Conservation (phyloP, 2,113 vertebrate species). For the Entelurus aequoreus region DNA sequence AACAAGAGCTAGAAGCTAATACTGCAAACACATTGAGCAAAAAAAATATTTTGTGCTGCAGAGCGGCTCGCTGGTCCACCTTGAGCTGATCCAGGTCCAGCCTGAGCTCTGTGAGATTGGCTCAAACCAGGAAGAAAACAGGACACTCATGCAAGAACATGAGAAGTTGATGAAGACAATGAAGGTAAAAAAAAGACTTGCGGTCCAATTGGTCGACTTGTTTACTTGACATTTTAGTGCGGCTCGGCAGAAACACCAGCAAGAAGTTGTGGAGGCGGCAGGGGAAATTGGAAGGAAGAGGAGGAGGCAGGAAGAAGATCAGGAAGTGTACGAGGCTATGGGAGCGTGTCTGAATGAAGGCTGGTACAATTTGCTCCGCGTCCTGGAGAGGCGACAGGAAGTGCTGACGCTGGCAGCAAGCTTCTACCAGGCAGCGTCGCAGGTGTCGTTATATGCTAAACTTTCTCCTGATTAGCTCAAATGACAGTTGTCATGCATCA, state of each 20-base stretch:
- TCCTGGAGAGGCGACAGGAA: conserved; percentile 75
- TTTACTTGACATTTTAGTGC: no score
- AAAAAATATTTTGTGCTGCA: conserved; percentile 45
- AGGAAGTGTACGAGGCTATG: conserved; percentile 80
- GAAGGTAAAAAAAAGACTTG: conserved; percentile 71
- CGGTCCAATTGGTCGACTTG: not conserved
- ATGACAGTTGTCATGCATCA: no score
- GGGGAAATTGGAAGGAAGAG: conserved; percentile 68
- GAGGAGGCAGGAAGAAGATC: conserved; percentile 58
- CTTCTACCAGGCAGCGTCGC: conserved; percentile 78
- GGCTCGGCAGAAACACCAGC: conserved; percentile 77
- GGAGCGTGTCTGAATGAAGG: conserved; percentile 78
- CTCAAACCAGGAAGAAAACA: conserved; percentile 80
- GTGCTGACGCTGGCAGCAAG: conserved; percentile 76
- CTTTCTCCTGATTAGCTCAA: no score
- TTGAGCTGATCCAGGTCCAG: conserved; percentile 83
- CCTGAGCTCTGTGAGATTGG: conserved; percentile 89
- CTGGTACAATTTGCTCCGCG: conserved; percentile 77
- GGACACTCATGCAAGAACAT: conserved; percentile 80
- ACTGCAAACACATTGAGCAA: no score
- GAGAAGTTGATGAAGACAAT: conserved; percentile 82
- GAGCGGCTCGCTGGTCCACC: conserved; percentile 80
- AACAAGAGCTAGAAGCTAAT: no score
- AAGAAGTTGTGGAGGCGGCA: conserved; percentile 71
- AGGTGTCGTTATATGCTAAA: conserved; percentile 64